phyloP scores from a whole-genome alignment of 2,113 vertebrate genomes.

The Myrmecophaga tridactyla region DNA sequence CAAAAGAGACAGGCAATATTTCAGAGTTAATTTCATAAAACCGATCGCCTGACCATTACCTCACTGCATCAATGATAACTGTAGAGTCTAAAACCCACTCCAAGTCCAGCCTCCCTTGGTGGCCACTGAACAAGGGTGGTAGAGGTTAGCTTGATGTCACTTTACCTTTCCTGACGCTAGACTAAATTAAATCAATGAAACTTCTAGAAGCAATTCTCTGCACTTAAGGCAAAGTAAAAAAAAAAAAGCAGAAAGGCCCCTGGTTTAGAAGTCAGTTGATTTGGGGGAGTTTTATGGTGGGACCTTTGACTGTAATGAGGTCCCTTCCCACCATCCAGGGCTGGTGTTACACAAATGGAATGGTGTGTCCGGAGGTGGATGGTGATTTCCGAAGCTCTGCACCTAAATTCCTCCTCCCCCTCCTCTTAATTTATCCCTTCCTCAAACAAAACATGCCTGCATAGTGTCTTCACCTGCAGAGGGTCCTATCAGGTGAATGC shows the following conservation, averaged over 20 bases:
- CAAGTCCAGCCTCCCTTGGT: accelerated
- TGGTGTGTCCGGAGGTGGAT: accelerated
- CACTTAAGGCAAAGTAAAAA: neutral
- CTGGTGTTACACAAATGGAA: accelerated
- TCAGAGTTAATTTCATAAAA: slow-evolving; percentile 58
- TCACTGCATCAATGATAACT: neutral
- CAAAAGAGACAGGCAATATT: neutral
- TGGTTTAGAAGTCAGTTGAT: neutral
- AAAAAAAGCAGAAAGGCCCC: neutral
- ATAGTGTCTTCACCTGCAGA: neutral
- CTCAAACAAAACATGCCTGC: neutral
- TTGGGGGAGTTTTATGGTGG: accelerated
- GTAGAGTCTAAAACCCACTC: neutral
- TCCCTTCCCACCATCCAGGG: neutral
- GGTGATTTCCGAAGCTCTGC: neutral
- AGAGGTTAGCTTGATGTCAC: neutral
- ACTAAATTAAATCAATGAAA: neutral
- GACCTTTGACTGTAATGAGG: accelerated
- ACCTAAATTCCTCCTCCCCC: accelerated
- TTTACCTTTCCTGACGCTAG: neutral
- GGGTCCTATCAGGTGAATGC: accelerated
- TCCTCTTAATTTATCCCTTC: accelerated
- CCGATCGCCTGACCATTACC: neutral
- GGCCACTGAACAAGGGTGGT: accelerated
- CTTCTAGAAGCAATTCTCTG: neutral